A percentile compares a stretch with the other conserved stretches of the same genome.
Evolutionary conservation across 2,888 invertebrate genomes (phyloP).

Genomic region (Diarsia dahlii): DNA sequence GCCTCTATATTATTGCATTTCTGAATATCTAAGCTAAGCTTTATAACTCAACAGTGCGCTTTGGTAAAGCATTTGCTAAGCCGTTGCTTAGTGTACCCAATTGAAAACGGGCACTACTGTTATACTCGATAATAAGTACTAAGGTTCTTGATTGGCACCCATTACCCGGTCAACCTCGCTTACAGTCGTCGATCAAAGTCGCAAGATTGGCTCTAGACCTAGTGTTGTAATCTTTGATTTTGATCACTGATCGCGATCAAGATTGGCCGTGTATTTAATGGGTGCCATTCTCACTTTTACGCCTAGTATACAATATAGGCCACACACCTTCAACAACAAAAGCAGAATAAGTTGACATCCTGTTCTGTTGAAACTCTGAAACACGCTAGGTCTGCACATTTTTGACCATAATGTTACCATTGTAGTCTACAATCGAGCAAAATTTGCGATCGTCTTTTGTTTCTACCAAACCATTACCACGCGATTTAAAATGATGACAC

Average conservation of each 20-base stretch:
- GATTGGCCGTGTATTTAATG: neutral
- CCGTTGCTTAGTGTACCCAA: neutral
- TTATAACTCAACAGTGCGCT: neutral
- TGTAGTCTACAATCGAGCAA: neutral
- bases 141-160: neutral
- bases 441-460: slow-evolving; percentile 9
- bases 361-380: neutral
- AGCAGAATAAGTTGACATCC: neutral
- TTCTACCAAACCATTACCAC: neutral
- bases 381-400: neutral
- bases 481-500: slow-evolving; percentile 38
- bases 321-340: neutral
- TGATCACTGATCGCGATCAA: neutral
- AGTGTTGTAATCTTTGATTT: neutral
- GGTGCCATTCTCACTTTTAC: neutral
- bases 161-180: neutral
- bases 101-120: neutral
- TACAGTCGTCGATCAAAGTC: neutral
- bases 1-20: neutral
- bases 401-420: neutral
- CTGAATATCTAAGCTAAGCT: neutral
- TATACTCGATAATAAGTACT: neutral
- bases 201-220: neutral
- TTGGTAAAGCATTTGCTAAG: neutral
- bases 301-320: neutral